Evolutionary conservation across 1,140 invertebrate species (phyloP).

Genomic region (Oryctes rhinoceros): DNA sequence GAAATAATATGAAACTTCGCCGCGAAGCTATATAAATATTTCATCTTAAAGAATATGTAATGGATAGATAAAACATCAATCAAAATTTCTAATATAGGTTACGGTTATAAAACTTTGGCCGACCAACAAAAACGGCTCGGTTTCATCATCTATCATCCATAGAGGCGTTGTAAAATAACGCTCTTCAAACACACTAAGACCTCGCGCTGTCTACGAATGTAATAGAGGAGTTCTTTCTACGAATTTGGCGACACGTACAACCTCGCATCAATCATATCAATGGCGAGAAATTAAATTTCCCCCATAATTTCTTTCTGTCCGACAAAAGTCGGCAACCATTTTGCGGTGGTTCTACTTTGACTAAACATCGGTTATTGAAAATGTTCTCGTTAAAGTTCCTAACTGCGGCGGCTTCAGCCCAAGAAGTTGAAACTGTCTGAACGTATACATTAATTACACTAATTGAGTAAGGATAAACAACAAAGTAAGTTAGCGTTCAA

Average conservation of each 20-base stretch:
- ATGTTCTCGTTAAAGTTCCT: constrained; percentile 21
- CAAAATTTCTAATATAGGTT: constrained; percentile 35
- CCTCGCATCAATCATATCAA: constrained; percentile 23
- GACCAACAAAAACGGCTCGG: not conserved
- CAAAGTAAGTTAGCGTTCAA: not conserved
- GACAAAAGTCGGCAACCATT: not conserved
- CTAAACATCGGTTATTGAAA: constrained; percentile 21
- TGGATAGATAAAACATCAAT: constrained; percentile 24
- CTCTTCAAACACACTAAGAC: not conserved
- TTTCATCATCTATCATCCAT: constrained; percentile 32
- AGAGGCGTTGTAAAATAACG: constrained; percentile 2
- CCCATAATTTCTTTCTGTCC: not conserved
- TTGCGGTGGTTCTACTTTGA: not conserved
- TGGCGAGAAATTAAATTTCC: constrained; percentile 21
- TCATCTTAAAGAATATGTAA: not conserved
- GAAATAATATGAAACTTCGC: not conserved
- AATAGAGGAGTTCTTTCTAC: not conserved
- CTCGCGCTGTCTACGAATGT: not conserved
- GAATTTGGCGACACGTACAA: not conserved
- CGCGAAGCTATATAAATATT: not conserved
- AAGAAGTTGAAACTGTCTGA: not conserved
- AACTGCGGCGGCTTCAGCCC: not conserved
- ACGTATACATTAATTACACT: constrained; percentile 14
- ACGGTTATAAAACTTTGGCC: constrained; percentile 20
- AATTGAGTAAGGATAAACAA: not conserved